These are phyloP conservation scores for Drosophila cognata DNA, from an alignment of 2,888 invertebrate genomes.

Conservation along the genomic window DNA sequence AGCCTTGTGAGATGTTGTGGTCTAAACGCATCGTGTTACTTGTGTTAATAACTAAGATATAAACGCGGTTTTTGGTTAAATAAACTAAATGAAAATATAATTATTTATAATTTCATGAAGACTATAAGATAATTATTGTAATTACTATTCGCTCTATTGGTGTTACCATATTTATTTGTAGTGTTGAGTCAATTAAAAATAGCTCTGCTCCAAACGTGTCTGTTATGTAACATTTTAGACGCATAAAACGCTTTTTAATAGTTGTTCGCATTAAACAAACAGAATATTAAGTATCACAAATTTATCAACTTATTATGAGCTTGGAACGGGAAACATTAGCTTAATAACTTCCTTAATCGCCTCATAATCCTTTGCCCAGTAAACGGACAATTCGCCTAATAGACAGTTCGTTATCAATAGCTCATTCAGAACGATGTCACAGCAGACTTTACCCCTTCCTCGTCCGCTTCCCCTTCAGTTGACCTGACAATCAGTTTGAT, in stretches of 20 bases:
- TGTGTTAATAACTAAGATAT: neutral
- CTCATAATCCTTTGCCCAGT: slow-evolving; percentile 34
- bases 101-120: neutral
- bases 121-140: neutral
- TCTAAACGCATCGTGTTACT: neutral
- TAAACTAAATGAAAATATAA: neutral
- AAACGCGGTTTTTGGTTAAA: neutral
- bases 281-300: neutral
- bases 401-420: slow-evolving; percentile 35
- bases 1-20: neutral
- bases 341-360: slow-evolving; percentile 41
- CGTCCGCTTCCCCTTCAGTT: neutral
- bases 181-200: neutral
- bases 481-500: slow-evolving; percentile 64
- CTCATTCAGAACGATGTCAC: slow-evolving; percentile 5
- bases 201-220: neutral
- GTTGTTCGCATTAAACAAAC: neutral
- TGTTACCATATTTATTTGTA: neutral
- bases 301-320: slow-evolving; percentile 16
- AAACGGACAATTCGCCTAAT: slow-evolving; percentile 50
- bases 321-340: slow-evolving; percentile 29
- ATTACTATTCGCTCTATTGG: neutral
- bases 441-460: neutral
- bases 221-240: neutral
- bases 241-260: neutral